Conservation (phyloP, 2,797 vertebrate genomes). For the Rhincodon typus region DNA sequence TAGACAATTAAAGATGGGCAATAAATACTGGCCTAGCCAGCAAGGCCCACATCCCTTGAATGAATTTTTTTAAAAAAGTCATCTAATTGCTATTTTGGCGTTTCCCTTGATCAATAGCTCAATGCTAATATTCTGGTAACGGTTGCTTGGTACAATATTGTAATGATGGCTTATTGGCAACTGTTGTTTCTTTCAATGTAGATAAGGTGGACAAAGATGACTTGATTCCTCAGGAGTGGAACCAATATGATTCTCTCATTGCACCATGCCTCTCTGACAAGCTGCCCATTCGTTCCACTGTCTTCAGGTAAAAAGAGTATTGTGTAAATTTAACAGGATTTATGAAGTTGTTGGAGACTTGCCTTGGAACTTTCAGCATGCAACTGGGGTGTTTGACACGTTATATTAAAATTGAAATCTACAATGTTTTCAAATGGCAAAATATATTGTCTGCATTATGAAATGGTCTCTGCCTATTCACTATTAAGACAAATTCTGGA, state of each 20-base stretch:
- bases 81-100: too few species aligned
- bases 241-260: neutral
- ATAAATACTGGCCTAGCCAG: too few species aligned
- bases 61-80: too few species aligned
- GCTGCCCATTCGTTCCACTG: neutral
- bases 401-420: neutral
- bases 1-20: too few species aligned
- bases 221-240: neutral
- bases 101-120: neutral
- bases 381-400: neutral
- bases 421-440: neutral
- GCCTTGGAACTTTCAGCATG: neutral
- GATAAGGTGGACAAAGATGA: too few species aligned
- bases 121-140: neutral
- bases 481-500: neutral
- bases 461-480: neutral
- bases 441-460: neutral
- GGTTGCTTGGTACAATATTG: neutral
- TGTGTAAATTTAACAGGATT: neutral
- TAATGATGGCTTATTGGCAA: neutral
- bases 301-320: neutral
- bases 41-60: too few species aligned
- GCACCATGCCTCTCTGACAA: neutral
- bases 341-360: neutral
- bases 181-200: neutral